phyloP scores from a whole-genome alignment of 2,888 invertebrate species.

The Lingula anatina region DNA sequence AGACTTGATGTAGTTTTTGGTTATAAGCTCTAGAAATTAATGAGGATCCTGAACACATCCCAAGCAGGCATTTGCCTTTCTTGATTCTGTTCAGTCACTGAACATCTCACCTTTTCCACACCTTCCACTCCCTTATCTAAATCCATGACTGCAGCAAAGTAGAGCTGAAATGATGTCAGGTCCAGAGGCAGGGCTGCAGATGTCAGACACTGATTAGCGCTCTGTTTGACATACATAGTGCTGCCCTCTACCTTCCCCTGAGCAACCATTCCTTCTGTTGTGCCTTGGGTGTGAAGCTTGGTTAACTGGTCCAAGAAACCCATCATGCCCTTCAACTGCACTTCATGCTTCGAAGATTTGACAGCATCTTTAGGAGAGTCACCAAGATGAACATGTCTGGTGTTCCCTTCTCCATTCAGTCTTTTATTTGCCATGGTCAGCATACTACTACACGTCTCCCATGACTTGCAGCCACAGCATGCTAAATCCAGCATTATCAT shows the following conservation, averaged over 20 bases:
- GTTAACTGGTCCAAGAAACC: neutral
- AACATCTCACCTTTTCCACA: too few relatives aligned
- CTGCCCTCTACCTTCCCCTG: too few relatives aligned
- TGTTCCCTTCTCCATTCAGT: too few relatives aligned
- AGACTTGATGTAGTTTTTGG: neutral
- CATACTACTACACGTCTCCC: conserved; percentile 35
- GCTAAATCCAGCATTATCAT: conserved; percentile 40
- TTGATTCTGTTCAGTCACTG: too few relatives aligned
- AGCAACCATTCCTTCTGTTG: neutral
- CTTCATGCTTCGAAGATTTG: neutral
- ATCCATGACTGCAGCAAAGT: too few relatives aligned
- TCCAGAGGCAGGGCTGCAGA: too few relatives aligned
- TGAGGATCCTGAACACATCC: too few relatives aligned
- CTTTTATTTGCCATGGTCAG: conserved; percentile 23
- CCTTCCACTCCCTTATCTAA: too few relatives aligned
- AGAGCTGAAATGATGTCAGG: too few relatives aligned
- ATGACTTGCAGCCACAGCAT: conserved; percentile 26
- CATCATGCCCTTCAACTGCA: neutral
- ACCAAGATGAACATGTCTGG: neutral
- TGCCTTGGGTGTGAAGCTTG: neutral
- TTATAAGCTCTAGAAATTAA: neutral
- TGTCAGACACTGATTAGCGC: neutral
- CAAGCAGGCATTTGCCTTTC: too few relatives aligned
- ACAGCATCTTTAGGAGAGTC: neutral
- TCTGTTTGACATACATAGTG: neutral